phyloP scores from a whole-genome alignment of 2,888 invertebrate species.

The Hypselothyrea guttata region DNA sequence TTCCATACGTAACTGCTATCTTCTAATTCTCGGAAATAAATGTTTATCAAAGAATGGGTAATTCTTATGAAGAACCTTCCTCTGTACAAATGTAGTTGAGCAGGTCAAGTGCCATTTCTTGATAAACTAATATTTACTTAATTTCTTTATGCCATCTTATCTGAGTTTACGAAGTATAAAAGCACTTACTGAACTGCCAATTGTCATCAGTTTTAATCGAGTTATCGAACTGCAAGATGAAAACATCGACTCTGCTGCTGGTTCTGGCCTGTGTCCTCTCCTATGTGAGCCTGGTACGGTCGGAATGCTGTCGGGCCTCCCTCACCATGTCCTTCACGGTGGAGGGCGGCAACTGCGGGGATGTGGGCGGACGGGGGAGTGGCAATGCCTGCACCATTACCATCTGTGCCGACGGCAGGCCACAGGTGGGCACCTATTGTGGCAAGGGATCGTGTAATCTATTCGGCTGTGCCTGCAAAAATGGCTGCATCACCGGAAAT shows the following conservation, averaged over 20 bases:
- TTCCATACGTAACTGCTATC: too few species aligned
- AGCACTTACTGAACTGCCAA: not conserved
- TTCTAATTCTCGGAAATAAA: too few species aligned
- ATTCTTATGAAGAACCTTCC: too few species aligned
- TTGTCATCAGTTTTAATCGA: not conserved
- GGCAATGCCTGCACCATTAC: conserved; percentile 11
- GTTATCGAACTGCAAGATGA: conserved; percentile 5
- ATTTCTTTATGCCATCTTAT: too few species aligned
- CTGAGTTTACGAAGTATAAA: not conserved
- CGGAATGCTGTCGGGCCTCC: conserved; percentile 7
- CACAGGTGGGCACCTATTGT: conserved; percentile 15
- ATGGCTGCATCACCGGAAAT: conserved; percentile 19
- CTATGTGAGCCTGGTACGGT: not conserved
- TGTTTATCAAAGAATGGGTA: too few species aligned
- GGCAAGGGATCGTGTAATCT: conserved; percentile 18
- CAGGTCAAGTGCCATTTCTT: too few species aligned
- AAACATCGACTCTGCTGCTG: not conserved
- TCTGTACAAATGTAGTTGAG: too few species aligned
- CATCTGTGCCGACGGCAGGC: conserved; percentile 25
- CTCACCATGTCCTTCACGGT: conserved; percentile 2
- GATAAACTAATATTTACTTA: too few species aligned
- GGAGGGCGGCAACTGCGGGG: not conserved
- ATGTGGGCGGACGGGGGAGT: conserved; percentile 10
- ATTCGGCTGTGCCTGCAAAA: conserved; percentile 18
- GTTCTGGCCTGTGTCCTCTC: conserved; percentile 10